These are phyloP conservation scores for Agelaius tricolor DNA, from an alignment of 2,113 vertebrate genomes.

Conservation along the genomic window DNA sequence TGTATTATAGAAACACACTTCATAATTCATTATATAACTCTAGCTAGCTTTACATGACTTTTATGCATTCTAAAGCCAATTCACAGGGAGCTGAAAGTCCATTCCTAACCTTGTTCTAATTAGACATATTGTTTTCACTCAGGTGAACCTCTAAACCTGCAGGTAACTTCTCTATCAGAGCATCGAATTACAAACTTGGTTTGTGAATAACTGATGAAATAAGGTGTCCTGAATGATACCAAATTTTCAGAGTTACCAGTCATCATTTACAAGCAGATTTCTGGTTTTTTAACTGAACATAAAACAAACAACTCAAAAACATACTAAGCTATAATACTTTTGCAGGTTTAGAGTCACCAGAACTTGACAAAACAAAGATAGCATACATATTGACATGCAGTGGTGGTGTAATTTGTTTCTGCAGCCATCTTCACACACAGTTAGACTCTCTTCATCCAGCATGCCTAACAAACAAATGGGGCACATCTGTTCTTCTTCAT, in stretches of 20 bases:
- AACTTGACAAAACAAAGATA: background rate
- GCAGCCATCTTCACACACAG: conserved; percentile 85
- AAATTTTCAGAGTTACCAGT: background rate
- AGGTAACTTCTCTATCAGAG: background rate
- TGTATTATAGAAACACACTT: background rate
- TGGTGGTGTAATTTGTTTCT: conserved; percentile 92
- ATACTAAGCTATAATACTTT: background rate
- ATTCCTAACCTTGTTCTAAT: background rate
- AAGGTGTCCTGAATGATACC: background rate
- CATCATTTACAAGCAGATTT: background rate
- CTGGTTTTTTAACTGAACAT: background rate
- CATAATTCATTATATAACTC: background rate
- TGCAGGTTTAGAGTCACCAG: background rate
- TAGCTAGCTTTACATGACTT: background rate
- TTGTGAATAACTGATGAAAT: background rate
- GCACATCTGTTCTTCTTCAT: conserved; percentile 93
- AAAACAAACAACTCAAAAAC: background rate
- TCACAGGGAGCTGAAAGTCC: background rate
- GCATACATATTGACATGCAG: conserved; percentile 94
- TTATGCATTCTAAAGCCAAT: background rate
- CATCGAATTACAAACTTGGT: background rate
- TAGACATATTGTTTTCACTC: background rate
- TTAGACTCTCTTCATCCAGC: conserved; percentile 87
- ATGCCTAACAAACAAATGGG: conserved; percentile 90
- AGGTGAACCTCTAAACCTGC: background rate